A percentile compares a stretch with the other conserved stretches of the same genome.
phyloP scores from a whole-genome alignment of 2,888 invertebrate species.

The Epinotia ramella region DNA sequence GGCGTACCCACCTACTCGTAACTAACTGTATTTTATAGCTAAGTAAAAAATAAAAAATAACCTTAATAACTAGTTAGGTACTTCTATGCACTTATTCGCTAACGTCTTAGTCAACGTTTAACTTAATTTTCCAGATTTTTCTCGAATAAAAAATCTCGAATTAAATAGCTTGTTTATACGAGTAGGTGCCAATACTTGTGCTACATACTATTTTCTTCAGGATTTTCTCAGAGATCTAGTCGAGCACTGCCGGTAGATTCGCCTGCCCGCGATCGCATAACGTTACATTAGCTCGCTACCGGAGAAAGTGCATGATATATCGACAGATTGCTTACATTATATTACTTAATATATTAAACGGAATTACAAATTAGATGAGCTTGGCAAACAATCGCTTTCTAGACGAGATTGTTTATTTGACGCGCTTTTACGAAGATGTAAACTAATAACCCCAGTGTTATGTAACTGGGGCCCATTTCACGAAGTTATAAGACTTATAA shows the following conservation, averaged over 20 bases:
- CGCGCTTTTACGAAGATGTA: neutral
- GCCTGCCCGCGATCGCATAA: conserved; percentile 12
- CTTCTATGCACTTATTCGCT: too few relatives aligned
- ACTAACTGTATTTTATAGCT: too few relatives aligned
- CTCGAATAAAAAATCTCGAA: too few relatives aligned
- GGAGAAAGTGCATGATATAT: conserved; percentile 40
- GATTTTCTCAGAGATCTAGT: neutral
- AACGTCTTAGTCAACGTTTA: too few relatives aligned
- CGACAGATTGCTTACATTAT: conserved; percentile 31
- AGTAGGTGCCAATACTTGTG: neutral
- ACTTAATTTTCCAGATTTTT: too few relatives aligned
- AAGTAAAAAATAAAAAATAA: too few relatives aligned
- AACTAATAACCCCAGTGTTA: conserved; percentile 17
- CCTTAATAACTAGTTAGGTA: too few relatives aligned
- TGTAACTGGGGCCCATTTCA: neutral
- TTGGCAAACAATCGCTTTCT: conserved; percentile 40
- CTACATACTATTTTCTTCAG: neutral
- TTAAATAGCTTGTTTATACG: too few relatives aligned
- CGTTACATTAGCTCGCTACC: conserved; percentile 30
- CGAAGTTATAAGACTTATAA: neutral
- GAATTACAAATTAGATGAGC: conserved; percentile 22
- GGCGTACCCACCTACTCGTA: too few relatives aligned
- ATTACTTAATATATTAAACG: conserved; percentile 30
- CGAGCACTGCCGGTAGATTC: neutral
- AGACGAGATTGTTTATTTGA: conserved; percentile 1